These are phyloP conservation scores for Caretta caretta DNA, from an alignment of 2,113 vertebrate species.

Conservation along the genomic window DNA sequence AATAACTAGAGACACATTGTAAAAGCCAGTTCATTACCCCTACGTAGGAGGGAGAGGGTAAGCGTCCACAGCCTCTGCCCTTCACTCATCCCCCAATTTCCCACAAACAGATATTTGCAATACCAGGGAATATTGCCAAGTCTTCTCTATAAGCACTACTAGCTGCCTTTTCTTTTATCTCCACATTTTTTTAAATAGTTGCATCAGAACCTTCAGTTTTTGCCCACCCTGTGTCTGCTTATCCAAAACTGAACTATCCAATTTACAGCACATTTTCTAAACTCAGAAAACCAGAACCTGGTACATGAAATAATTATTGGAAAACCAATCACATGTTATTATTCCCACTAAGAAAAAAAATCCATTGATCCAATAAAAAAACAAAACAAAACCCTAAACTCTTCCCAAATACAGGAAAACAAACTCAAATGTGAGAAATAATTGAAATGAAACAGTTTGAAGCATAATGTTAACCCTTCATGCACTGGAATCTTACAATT, in stretches of 20 bases:
- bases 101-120: slow-evolving; percentile 25
- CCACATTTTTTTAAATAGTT: neutral
- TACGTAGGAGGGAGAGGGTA: neutral
- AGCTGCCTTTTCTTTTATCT: neutral
- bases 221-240: slow-evolving; percentile 10
- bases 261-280: neutral
- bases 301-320: neutral
- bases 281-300: neutral
- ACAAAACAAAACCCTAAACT: neutral
- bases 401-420: neutral
- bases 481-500: neutral
- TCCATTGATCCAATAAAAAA: neutral
- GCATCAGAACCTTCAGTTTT: slow-evolving; percentile 8
- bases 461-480: neutral
- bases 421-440: neutral
- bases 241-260: slow-evolving; percentile 14
- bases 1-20: neutral
- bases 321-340: neutral
- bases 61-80: neutral
- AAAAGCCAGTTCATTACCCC: neutral
- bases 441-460: neutral
- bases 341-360: neutral
- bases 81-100: neutral
- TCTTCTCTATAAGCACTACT: neutral
- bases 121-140: slow-evolving; percentile 23